Evolutionary conservation across 2,113 vertebrate genomes (phyloP).

Genomic region (Cheirogaleus medius): DNA sequence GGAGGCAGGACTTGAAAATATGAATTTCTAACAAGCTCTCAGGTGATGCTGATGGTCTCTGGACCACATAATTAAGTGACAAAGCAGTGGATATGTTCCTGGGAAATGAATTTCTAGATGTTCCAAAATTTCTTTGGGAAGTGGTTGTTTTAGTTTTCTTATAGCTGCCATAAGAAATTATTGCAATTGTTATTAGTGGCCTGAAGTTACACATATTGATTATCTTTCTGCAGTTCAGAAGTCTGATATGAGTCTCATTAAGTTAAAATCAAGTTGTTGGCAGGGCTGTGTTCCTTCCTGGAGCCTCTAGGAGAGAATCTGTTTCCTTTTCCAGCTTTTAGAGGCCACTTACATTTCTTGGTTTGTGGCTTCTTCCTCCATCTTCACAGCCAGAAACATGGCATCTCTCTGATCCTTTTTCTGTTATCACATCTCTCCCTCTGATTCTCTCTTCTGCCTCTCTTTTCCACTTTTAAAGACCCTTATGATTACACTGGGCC

Average conservation of each 20-base stretch:
- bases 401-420: background rate
- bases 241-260: background rate
- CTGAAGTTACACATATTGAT: background rate
- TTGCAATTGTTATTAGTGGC: background rate
- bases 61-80: background rate
- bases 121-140: slow-evolving; percentile 1
- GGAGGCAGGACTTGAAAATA: background rate
- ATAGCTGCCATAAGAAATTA: background rate
- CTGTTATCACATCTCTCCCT: background rate
- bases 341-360: background rate
- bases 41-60: background rate
- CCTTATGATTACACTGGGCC: background rate
- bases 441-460: background rate
- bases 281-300: background rate
- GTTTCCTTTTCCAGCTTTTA: background rate
- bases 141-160: background rate
- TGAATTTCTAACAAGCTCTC: background rate
- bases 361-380: background rate
- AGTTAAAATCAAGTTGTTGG: background rate
- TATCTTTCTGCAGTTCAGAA: background rate
- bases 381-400: background rate
- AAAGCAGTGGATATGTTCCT: background rate
- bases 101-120: background rate
- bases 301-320: background rate
- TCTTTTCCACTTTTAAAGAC: background rate